Conservation (phyloP, 2,797 vertebrate genomes). For the Nyctibius grandis region DNA sequence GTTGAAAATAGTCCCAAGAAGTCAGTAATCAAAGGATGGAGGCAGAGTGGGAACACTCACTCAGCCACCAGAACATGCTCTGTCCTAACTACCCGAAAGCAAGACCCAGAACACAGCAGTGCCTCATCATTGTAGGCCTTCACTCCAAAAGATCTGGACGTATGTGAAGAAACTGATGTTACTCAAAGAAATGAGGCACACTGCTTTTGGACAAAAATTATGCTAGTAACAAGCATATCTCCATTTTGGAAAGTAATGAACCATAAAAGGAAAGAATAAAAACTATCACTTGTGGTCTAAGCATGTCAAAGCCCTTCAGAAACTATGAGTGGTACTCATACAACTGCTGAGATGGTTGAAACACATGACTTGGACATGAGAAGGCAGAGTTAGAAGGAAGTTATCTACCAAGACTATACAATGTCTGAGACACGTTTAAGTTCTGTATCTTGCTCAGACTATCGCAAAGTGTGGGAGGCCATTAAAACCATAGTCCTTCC, state of each 20-base stretch:
- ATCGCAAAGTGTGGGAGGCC: background rate
- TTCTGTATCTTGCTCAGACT: background rate
- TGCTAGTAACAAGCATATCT: background rate
- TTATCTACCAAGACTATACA: background rate
- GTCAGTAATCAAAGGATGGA: background rate
- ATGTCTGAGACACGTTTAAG: background rate
- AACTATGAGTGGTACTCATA: background rate
- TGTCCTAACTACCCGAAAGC: background rate
- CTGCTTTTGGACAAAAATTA: background rate
- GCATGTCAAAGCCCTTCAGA: background rate
- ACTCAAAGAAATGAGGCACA: background rate
- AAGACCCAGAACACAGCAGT: background rate
- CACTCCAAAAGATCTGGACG: background rate
- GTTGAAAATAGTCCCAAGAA: background rate
- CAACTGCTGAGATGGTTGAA: background rate
- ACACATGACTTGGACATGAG: background rate
- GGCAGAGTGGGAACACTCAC: background rate
- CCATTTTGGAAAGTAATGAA: background rate
- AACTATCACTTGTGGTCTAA: background rate
- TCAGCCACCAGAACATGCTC: background rate
- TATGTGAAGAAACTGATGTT: background rate
- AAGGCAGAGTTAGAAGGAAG: background rate
- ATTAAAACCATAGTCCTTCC: background rate
- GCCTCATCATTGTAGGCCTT: background rate
- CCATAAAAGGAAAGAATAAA: background rate